Conservation (phyloP, 2,888 invertebrate genomes). For the Villa cingulata region DNA sequence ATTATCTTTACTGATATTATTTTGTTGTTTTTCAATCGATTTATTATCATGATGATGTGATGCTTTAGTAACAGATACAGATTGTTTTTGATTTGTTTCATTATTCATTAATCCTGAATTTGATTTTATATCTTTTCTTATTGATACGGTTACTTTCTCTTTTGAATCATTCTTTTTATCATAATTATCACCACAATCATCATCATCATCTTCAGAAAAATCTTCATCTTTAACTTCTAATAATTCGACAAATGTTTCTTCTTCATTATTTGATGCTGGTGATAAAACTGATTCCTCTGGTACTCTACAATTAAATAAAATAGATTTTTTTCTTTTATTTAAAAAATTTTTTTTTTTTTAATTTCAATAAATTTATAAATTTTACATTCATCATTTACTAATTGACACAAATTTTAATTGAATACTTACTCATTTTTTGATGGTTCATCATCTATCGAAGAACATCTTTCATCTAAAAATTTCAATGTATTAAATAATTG, state of each 20-base stretch:
- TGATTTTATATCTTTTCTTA: neutral
- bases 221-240: conserved; percentile 32
- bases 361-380: no score
- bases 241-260: conserved; percentile 25
- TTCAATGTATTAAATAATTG: conserved; percentile 22
- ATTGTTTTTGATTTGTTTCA: no score
- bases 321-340: no score
- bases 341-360: no score
- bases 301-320: no score
- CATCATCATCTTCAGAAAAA: conserved; percentile 20
- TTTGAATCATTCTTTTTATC: neutral
- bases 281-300: neutral
- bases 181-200: neutral
- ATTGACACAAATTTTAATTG: no score
- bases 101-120: neutral
- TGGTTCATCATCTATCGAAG: conserved; percentile 13
- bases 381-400: no score
- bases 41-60: neutral
- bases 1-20: neutral
- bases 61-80: no score
- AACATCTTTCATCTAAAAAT: conserved; percentile 14
- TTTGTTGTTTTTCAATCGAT: neutral
- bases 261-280: conserved; percentile 5
- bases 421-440: conserved; percentile 21
- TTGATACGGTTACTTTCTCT: neutral